Evolutionary conservation across 2,888 invertebrate species (phyloP), one percentile per base, ranked within the genome.

Genomic region (Amiota mariae): DNA sequence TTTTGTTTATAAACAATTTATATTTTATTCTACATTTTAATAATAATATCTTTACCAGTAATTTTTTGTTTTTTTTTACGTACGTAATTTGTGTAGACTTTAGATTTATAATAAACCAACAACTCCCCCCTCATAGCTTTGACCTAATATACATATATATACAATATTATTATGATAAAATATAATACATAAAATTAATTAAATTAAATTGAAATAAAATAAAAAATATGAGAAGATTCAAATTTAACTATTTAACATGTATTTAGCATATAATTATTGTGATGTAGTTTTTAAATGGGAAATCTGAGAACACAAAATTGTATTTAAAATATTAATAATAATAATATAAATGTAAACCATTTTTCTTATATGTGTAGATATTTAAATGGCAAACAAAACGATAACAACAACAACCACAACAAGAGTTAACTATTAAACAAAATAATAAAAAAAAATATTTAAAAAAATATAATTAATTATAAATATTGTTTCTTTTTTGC

Each of bases 241-340:
- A n/a, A n/a, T 66, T 13, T 48, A 71, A 56, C 15, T 61, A 47
- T 70, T 72, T 70, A 75, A 67, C 72, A 70, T 76, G 81, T 76
- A 75, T 81, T 80, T 88, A 88, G 87, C 87, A 87, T 87, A 84
- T 87, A 88, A 88, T 88, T 87, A 88, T 88, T 88, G 87, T 88
- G 87, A 88, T 88, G 87, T 88, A 88, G 88, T 86, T 85, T 82
- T 85, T 79, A 85, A 76, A 77, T 70, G 59, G 63, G 48, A 36
- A 36, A 36, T 36, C 36, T 36, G 36, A 36, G 36, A 36, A 36
- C 36, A 36, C 66, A 66, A 66, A 71, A 66, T 70, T 10, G 47
- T 13, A 73, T 76, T 73, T 75, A 77, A 63, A 75, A 73, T 71
- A n/a, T n/a, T n/a, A 72, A 20, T 15, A 64, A 36, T 18, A 70